phyloP scores from a whole-genome alignment of 2,888 invertebrate species.

The Omphaloscelis lunosa region DNA sequence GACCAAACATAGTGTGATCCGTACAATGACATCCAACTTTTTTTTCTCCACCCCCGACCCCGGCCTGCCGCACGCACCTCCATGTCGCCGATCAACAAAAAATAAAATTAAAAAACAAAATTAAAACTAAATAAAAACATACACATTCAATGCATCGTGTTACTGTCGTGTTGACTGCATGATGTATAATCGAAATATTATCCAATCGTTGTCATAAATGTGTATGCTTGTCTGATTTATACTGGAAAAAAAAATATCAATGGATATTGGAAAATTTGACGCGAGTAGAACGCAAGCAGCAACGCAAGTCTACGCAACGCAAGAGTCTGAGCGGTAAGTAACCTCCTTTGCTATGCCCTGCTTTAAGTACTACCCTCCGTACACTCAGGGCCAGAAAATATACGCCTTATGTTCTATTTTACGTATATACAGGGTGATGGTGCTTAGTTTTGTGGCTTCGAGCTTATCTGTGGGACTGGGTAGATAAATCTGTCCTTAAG shows the following conservation, averaged over 20 bases:
- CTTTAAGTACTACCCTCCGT: slow-evolving; percentile 77
- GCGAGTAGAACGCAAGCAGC: slow-evolving; percentile 97
- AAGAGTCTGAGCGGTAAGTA: slow-evolving; percentile 97
- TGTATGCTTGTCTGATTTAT: slow-evolving; percentile 82
- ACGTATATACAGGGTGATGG: slow-evolving; percentile 57
- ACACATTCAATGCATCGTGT: slow-evolving; percentile 89
- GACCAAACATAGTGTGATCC: slow-evolving; percentile 84
- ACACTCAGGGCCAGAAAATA: slow-evolving; percentile 80
- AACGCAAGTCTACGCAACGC: slow-evolving; percentile 93
- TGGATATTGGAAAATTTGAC: slow-evolving; percentile 77
- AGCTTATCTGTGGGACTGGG: slow-evolving; percentile 70
- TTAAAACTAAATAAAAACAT: slow-evolving; percentile 80
- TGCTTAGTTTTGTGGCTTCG: slow-evolving; percentile 75
- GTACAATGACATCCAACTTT: slow-evolving; percentile 90
- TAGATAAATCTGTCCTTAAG: slow-evolving; percentile 77
- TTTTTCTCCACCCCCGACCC: slow-evolving; percentile 88
- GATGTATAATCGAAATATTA: slow-evolving; percentile 85
- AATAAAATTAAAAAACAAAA: slow-evolving; percentile 69
- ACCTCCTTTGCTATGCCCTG: slow-evolving; percentile 86
- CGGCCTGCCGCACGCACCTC: slow-evolving; percentile 89
- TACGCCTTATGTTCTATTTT: slow-evolving; percentile 53
- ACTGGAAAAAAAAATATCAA: slow-evolving; percentile 74
- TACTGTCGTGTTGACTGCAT: slow-evolving; percentile 90
- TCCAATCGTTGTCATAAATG: slow-evolving; percentile 85
- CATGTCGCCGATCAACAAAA: slow-evolving; percentile 87